Conservation (phyloP, 2,113 vertebrate genomes). For the Sebastes schlegelii region DNA sequence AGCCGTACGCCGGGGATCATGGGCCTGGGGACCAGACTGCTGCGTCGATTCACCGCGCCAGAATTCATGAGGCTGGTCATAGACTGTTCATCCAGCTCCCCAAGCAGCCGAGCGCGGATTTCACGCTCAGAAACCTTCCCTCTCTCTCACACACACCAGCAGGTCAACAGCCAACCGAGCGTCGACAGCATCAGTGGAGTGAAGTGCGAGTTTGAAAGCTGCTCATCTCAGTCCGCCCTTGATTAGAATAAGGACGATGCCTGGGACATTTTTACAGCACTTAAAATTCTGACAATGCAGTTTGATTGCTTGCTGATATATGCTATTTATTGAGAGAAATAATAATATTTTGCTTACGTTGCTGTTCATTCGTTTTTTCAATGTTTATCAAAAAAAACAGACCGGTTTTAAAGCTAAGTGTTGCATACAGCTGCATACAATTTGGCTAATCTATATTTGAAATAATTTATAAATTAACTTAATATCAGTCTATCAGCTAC, state of each 20-base stretch:
- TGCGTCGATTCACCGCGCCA: conserved; percentile 85
- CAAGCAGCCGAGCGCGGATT: conserved; percentile 75
- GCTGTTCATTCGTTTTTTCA: conserved; percentile 36
- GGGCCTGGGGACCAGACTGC: conserved; percentile 81
- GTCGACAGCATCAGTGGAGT: conserved; percentile 86
- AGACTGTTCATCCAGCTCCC: conserved; percentile 75
- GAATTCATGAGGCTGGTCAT: conserved; percentile 85
- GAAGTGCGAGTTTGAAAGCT: conserved; percentile 85
- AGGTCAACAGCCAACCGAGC: conserved; percentile 84
- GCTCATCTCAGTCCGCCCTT: conserved; percentile 64
- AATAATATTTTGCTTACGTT: conserved; percentile 40
- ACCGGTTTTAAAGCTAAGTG: conserved; percentile 18
- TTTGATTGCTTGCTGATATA: conserved; percentile 6
- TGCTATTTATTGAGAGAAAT: conserved; percentile 18
- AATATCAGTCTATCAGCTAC: conserved; percentile 38
- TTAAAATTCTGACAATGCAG: conserved; percentile 30
- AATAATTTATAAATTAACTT: conserved; percentile 34
- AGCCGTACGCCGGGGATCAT: conserved; percentile 61
- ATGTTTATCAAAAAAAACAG: conserved; percentile 11
- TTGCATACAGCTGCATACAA: conserved; percentile 32
- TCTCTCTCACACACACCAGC: conserved; percentile 78
- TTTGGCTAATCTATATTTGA: conserved; percentile 41
- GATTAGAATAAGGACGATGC: conserved; percentile 49
- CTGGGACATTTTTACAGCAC: background rate
- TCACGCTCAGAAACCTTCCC: conserved; percentile 86